Conservation (phyloP, 2,888 invertebrate species). For the Melieria crassipennis region DNA sequence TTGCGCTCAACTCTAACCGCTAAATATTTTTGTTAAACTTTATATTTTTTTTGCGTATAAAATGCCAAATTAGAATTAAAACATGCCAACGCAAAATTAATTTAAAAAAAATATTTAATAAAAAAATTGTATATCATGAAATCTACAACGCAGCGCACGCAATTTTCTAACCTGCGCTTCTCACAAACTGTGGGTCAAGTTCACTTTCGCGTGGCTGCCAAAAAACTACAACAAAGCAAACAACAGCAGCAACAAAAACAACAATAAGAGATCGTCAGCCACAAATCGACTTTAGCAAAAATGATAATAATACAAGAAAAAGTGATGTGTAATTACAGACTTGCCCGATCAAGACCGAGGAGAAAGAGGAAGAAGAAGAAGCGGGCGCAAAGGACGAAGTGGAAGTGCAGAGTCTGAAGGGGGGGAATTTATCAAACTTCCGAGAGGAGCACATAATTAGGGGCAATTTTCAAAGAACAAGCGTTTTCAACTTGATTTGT, state of each 20-base stretch:
- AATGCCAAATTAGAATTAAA: background rate
- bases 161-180: slow-evolving; percentile 28
- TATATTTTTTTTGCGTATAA: background rate
- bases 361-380: background rate
- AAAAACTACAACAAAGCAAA: background rate
- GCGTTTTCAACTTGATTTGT: slow-evolving; percentile 11
- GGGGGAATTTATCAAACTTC: slow-evolving; percentile 32
- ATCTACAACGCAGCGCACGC: slow-evolving; percentile 1
- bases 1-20: too few species aligned
- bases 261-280: too few species aligned
- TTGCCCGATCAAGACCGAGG: background rate
- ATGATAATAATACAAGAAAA: background rate
- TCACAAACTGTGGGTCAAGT: slow-evolving; percentile 31
- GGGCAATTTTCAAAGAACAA: slow-evolving; percentile 32
- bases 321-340: slow-evolving; percentile 14
- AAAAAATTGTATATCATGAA: background rate
- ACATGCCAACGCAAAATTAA: background rate
- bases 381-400: background rate
- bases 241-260: background rate
- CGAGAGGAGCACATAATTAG: slow-evolving; percentile 31
- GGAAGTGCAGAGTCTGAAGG: background rate
- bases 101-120: background rate
- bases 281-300: too few species aligned
- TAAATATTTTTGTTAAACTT: background rate
- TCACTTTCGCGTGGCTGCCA: slow-evolving; percentile 6